Evolutionary conservation across 2,797 vertebrate genomes (phyloP), one percentile per base, ranked within the genome.

Genomic region (Microchirus variegatus): DNA sequence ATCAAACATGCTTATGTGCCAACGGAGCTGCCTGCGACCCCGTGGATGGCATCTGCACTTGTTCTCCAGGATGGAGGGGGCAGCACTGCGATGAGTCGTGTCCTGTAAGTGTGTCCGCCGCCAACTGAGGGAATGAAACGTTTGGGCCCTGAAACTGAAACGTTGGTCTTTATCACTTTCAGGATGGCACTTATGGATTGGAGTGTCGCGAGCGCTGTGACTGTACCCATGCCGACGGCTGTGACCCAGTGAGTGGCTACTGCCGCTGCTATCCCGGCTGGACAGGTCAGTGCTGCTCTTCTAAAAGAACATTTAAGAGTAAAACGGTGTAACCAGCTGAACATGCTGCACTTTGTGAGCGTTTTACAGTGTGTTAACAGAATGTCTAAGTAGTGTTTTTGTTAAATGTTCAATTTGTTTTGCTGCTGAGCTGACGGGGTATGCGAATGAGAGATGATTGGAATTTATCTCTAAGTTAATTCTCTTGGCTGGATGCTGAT

Each of bases 191-290:
- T 0, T 98, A 95, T 6, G 97, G 97, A 53, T 85, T 96, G 75
- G 96, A 97, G 67, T 99, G 97, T 84, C 94, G 92, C 0, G 95
- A 97, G 75, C 94, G 35, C 35, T 99, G 98, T 80, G 96, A 98
- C 85, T 99, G 98, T 54, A 95, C 91, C 89, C 97, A 98, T 0
- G 96, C 96, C 0, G 94, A 97, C 2, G 95, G 97, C 57, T 99
- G 98, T 2, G 95, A 99, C 53, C 91, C 96, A 9, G 80, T 96
- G 82, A 96, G 93, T 0, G 98, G 98, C 3, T 94, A 96, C 85
- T 99, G 98, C 81, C 96, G 92, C 87, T 99, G 98, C 83, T 92
- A 96, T 16, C 94, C 97, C 0, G 98, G 98, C 26, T 99, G 97
- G 97, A 99, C 96, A 93, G 98, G 98, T 99, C 86, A 91, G 88